phyloP scores from a whole-genome alignment of 2,888 invertebrate species.

The Leistus spinibarbis region DNA sequence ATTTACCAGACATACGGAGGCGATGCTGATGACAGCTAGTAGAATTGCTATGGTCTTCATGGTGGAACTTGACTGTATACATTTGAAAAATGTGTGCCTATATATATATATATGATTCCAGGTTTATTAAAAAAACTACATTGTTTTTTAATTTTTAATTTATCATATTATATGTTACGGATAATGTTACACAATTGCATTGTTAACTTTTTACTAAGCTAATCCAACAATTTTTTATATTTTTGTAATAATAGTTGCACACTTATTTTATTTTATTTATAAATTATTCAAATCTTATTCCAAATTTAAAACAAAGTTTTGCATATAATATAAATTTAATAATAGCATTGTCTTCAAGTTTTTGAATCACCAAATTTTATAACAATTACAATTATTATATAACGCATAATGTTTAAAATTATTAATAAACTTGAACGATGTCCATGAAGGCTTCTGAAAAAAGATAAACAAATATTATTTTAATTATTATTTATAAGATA shows the following conservation, averaged over 20 bases:
- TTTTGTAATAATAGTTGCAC: background rate
- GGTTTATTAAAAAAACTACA: background rate
- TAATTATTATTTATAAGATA: background rate
- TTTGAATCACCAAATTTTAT: no score
- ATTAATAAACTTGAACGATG: conserved; percentile 21
- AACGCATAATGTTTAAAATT: background rate
- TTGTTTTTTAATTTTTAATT: background rate
- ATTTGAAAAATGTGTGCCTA: background rate
- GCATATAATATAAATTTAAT: no score
- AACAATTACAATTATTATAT: no score
- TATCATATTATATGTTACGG: no score
- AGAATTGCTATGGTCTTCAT: background rate
- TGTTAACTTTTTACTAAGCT: background rate
- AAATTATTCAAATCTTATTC: background rate
- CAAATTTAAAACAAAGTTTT: no score
- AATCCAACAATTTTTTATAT: background rate
- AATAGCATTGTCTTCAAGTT: no score
- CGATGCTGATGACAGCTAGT: background rate
- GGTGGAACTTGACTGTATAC: background rate
- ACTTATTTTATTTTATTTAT: background rate
- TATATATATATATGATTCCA: background rate
- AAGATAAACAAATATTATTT: background rate
- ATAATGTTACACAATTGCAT: no score
- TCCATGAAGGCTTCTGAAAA: conserved; percentile 3
- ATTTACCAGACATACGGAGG: background rate